These are phyloP conservation scores for Rhagonycha lutea DNA, from an alignment of 2,888 invertebrate species.

Conservation along the genomic window DNA sequence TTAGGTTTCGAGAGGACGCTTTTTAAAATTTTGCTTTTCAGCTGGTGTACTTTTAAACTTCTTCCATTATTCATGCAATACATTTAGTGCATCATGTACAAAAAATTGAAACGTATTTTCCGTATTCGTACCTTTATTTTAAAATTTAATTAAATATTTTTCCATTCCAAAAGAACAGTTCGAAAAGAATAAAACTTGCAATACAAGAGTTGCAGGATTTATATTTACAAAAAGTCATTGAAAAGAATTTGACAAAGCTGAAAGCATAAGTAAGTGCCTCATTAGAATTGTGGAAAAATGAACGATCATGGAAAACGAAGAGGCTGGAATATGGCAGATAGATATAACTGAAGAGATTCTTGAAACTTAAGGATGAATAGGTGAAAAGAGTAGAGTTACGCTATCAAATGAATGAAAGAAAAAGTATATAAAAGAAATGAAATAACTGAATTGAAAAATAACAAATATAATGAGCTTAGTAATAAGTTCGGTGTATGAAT, in stretches of 20 bases:
- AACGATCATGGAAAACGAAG: not conserved
- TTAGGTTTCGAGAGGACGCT: slow-evolving; percentile 8
- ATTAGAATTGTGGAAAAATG: not conserved
- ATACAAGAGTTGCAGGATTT: not conserved
- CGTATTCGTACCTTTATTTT: not conserved
- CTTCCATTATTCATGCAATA: slow-evolving; percentile 17
- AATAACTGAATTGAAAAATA: not conserved
- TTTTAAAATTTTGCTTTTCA: slow-evolving; percentile 13
- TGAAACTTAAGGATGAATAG: not conserved
- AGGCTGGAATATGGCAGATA: not conserved
- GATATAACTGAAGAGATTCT: not conserved
- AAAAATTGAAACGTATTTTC: not conserved
- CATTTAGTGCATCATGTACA: not conserved
- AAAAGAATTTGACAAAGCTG: not conserved
- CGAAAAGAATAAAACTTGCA: not conserved
- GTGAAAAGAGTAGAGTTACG: not conserved
- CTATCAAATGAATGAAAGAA: not conserved
- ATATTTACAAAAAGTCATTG: not conserved
- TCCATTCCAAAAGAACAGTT: not conserved
- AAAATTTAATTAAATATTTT: not conserved
- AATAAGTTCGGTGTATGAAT: not conserved
- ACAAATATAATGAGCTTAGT: not conserved
- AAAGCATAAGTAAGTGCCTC: not conserved
- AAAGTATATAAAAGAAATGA: not conserved
- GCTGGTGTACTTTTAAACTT: slow-evolving; percentile 11